Evolutionary conservation across 2,113 vertebrate genomes (phyloP).

Genomic region (Neotragus pygmaeus): DNA sequence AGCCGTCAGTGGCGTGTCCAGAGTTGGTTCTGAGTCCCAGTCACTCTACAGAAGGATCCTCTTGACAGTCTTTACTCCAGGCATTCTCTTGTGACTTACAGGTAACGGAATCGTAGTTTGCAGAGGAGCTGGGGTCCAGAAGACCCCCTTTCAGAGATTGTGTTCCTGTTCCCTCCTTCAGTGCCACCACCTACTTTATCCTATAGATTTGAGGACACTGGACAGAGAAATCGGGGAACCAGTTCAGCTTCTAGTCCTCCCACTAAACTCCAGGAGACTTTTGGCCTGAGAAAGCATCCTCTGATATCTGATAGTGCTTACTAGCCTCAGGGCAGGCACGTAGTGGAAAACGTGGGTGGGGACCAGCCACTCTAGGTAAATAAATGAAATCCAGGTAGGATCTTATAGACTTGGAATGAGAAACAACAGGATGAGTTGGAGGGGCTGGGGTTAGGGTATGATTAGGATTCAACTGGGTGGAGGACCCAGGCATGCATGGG

Average conservation of each 20-base stretch:
- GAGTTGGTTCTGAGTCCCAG: background rate
- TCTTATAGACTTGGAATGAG: background rate
- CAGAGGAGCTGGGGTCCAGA: background rate
- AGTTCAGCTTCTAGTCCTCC: background rate
- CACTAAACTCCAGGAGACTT: no score
- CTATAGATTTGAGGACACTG: background rate
- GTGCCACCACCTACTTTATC: background rate
- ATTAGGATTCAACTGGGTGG: background rate
- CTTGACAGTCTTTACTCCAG: no score
- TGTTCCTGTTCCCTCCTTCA: background rate
- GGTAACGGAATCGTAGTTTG: background rate
- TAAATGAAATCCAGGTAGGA: background rate
- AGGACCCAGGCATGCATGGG: background rate
- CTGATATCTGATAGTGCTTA: background rate
- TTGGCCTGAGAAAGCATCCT: background rate
- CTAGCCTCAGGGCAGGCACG: background rate
- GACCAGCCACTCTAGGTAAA: background rate
- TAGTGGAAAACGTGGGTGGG: background rate
- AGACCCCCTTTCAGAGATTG: background rate
- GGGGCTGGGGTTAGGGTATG: background rate
- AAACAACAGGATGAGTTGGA: background rate
- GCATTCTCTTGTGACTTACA: background rate
- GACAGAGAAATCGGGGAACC: no score
- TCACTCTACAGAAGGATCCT: background rate
- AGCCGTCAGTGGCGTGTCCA: rapidly evolving